These are phyloP conservation scores for Cromileptes altivelis DNA, from an alignment of 2,113 vertebrate species.

Conservation along the genomic window DNA sequence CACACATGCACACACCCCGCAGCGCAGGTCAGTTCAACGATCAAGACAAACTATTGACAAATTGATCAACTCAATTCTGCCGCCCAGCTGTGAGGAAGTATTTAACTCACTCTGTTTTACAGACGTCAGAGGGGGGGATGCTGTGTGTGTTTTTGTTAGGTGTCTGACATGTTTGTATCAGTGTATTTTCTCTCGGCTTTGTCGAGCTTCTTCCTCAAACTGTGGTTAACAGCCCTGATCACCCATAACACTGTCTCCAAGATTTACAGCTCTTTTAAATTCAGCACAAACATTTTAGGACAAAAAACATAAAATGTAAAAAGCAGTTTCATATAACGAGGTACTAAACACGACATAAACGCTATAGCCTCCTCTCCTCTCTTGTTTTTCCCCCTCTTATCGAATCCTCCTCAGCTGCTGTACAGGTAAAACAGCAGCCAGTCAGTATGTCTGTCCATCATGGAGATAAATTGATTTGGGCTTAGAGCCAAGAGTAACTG, in stretches of 20 bases:
- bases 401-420: neutral
- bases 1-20: constrained; percentile 38
- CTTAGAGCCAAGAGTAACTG: constrained; percentile 45
- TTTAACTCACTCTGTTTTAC: constrained; percentile 66
- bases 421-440: constrained; percentile 23
- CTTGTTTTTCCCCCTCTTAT: neutral
- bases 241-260: constrained; percentile 46
- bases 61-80: constrained; percentile 72
- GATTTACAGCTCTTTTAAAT: constrained; percentile 60
- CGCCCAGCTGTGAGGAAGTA: constrained; percentile 71
- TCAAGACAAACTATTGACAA: constrained; percentile 72
- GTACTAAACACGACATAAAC: constrained; percentile 57
- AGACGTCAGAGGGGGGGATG: constrained; percentile 41
- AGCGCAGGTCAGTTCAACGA: constrained; percentile 53
- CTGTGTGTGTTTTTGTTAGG: neutral
- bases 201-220: constrained; percentile 27
- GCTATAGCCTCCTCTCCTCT: constrained; percentile 16
- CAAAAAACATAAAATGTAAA: constrained; percentile 57
- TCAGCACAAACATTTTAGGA: constrained; percentile 43
- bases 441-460: constrained; percentile 56
- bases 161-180: constrained; percentile 18
- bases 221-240: constrained; percentile 42
- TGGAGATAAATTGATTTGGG: constrained; percentile 69
- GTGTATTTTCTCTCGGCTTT: constrained; percentile 27
- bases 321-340: constrained; percentile 38